Conservation (phyloP, 2,888 invertebrate genomes). For the Standfussiana lucernea region DNA sequence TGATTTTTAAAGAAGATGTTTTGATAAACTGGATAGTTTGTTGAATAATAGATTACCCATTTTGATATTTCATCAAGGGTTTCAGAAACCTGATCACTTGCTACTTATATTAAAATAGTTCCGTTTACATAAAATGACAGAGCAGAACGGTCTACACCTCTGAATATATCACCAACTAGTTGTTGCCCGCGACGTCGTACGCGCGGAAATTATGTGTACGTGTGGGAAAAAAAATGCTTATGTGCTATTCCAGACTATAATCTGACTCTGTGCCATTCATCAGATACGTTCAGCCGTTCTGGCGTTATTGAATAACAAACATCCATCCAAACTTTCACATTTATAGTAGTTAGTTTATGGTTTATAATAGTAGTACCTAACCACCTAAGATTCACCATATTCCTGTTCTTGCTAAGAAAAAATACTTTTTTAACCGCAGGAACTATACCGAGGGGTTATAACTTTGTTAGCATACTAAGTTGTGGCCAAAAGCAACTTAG, state of each 20-base stretch:
- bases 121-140: not conserved
- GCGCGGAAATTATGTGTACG: too few relatives aligned
- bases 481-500: slow-evolving; percentile 5
- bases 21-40: not conserved
- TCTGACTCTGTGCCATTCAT: too few relatives aligned
- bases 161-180: not conserved
- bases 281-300: too few relatives aligned
- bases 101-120: not conserved
- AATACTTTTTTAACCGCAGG: too few relatives aligned
- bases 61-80: not conserved
- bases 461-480: slow-evolving; percentile 1
- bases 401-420: not conserved
- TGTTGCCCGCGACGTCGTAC: too few relatives aligned
- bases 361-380: too few relatives aligned
- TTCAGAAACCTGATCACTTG: not conserved
- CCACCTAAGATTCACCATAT: too few relatives aligned
- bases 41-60: not conserved
- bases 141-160: not conserved
- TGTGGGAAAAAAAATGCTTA: too few relatives aligned
- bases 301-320: too few relatives aligned
- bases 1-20: not conserved
- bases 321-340: too few relatives aligned
- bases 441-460: slow-evolving; percentile 7
- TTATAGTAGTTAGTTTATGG: too few relatives aligned
- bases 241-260: too few relatives aligned